Evolutionary conservation across 2,797 vertebrate genomes (phyloP), one percentile per base, ranked within the genome.

Genomic region (Halcyon chelicuti): DNA sequence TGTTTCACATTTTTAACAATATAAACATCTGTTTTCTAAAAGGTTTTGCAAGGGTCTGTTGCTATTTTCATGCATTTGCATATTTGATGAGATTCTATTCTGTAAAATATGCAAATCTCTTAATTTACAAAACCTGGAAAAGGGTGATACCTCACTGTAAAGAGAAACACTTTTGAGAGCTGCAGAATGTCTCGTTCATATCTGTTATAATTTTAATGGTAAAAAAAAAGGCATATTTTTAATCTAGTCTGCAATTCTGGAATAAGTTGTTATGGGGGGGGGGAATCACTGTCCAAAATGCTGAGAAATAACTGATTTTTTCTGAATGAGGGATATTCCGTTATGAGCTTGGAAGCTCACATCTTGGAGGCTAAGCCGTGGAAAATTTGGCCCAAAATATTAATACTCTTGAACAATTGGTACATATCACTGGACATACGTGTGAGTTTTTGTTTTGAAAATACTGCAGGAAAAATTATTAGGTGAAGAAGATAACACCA

Each of bases 1-100:
- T 86, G 21, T 58, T 49, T 81, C 57, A 49, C 46, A 80, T 63
- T 86, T 93, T 35, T 35, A 60, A 47, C n/a, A 70, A 33, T 49
- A 92, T 83, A 49, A 89, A 61, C 67, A 93, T 95, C 74, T 96
- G 79, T 92, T 93, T 93, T 35, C 86, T 86, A 54, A 60, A 76
- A 95, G 42, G 25, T 91, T 92, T 94, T 88, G 19, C 12, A 20
- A 91, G 60, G 35, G 7, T 63, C 57, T 95, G 61, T 87, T 85
- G 46, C 17, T 65, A 20, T 79, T 95, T 95, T 88, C 51, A 55
- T 5, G 0, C 21, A 63, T 82, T 91, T 66, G 22, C 26, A 29
- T 88, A 42, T 68, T 33, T 81, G 14, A 68, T 44, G 46, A 31
- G n/a, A 74, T 49, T 84, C 44, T 25, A 25, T 68, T 75, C n/a